phyloP scores from a whole-genome alignment of 2,113 vertebrate genomes.

The Colius striatus region DNA sequence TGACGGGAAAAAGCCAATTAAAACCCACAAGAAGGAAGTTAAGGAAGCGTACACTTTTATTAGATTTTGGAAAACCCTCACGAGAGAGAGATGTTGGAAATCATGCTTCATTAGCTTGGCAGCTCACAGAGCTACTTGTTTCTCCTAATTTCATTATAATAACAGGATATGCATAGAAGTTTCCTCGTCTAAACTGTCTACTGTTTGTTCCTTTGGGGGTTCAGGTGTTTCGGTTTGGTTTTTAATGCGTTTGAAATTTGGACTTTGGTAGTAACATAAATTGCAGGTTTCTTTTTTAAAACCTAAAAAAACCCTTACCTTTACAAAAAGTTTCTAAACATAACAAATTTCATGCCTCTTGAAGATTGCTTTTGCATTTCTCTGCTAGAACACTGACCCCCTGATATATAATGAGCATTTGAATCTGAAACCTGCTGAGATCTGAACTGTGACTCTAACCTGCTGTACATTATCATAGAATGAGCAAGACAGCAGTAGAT shows the following conservation, averaged over 20 bases:
- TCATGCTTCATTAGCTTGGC: conserved; percentile 39
- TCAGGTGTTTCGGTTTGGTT: not conserved
- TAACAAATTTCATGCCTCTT: conserved; percentile 35
- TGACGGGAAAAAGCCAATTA: conserved; percentile 37
- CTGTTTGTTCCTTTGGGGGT: not conserved
- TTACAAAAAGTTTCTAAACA: conserved; percentile 39
- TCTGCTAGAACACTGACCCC: conserved; percentile 43
- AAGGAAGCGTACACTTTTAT: not conserved
- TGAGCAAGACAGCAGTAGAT: conserved; percentile 7
- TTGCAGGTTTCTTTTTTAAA: not conserved
- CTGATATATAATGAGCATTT: conserved; percentile 58
- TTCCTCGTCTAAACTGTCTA: not conserved
- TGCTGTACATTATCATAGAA: conserved; percentile 19
- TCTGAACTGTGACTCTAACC: conserved; percentile 64
- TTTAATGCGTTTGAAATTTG: conserved; percentile 5
- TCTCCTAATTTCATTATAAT: conserved; percentile 41
- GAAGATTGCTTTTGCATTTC: conserved; percentile 43
- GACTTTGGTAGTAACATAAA: not conserved
- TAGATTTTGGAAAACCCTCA: conserved; percentile 41
- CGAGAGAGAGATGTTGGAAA: conserved; percentile 23
- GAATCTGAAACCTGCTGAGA: conserved; percentile 65
- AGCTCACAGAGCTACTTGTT: conserved; percentile 27
- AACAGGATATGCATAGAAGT: not conserved
- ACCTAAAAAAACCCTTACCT: not conserved
- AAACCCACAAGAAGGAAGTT: conserved; percentile 36